phyloP scores from a whole-genome alignment of 2,888 invertebrate genomes.

The Epirrita christyi region DNA sequence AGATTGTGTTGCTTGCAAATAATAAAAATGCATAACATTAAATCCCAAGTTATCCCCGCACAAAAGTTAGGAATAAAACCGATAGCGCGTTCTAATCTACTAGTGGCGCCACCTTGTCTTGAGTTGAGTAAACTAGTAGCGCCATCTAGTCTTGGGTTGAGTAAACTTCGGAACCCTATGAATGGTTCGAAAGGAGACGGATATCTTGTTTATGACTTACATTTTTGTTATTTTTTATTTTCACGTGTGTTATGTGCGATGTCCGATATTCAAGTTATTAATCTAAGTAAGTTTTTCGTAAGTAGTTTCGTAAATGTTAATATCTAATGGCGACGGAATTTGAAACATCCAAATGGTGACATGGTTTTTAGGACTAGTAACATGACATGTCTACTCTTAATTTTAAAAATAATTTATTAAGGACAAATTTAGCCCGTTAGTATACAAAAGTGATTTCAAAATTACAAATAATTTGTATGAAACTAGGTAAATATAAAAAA shows the following conservation, averaged over 20 bases:
- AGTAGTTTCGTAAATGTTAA: slow-evolving; percentile 23
- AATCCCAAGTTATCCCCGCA: too few relatives aligned
- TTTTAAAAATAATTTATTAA: slow-evolving; percentile 43
- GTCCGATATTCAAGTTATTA: background rate
- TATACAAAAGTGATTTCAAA: slow-evolving; percentile 44
- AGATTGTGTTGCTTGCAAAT: too few relatives aligned
- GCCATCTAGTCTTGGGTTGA: too few relatives aligned
- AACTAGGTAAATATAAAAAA: slow-evolving; percentile 44
- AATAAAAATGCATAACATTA: too few relatives aligned
- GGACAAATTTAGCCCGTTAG: slow-evolving; percentile 58
- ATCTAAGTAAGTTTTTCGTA: slow-evolving; percentile 4
- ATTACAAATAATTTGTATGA: slow-evolving; percentile 33
- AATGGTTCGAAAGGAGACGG: too few relatives aligned
- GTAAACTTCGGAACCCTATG: too few relatives aligned
- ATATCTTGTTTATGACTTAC: too few relatives aligned
- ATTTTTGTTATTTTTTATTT: background rate
- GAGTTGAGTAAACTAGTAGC: too few relatives aligned
- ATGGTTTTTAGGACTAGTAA: slow-evolving; percentile 58
- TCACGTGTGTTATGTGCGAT: background rate
- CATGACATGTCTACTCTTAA: slow-evolving; percentile 41
- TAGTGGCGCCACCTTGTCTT: too few relatives aligned
- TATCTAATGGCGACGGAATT: slow-evolving; percentile 48
- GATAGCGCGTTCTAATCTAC: too few relatives aligned
- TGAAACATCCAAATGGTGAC: slow-evolving; percentile 42
- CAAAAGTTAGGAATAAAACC: too few relatives aligned